These are phyloP conservation scores for Gymnosoma rotundatum DNA, from an alignment of 2,888 invertebrate species.

Conservation along the genomic window DNA sequence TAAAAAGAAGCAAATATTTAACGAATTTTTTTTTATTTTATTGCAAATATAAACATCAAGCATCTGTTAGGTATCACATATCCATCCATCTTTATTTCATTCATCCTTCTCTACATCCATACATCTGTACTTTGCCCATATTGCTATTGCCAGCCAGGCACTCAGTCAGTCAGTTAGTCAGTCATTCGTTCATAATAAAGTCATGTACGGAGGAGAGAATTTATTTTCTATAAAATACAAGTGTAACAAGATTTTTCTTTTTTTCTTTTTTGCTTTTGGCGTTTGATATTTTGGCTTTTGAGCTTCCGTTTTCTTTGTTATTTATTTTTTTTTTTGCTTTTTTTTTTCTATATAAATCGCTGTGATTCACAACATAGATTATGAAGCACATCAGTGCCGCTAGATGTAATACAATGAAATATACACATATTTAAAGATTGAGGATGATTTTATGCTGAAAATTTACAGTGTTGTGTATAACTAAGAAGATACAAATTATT, in stretches of 20 bases:
- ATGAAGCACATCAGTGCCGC: slow-evolving; percentile 46
- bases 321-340: not conserved
- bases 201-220: not conserved
- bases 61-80: slow-evolving; percentile 67
- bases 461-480: not conserved
- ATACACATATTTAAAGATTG: not conserved
- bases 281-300: slow-evolving; percentile 63
- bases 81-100: slow-evolving; percentile 28
- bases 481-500: too few relatives aligned
- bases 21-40: slow-evolving; percentile 17
- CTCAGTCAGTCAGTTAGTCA: slow-evolving; percentile 1
- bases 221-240: slow-evolving; percentile 35
- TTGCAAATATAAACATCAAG: slow-evolving; percentile 54
- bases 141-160: slow-evolving; percentile 17
- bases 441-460: not conserved
- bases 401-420: slow-evolving; percentile 2
- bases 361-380: slow-evolving; percentile 52
- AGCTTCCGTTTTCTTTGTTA: slow-evolving; percentile 51
- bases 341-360: slow-evolving; percentile 47
- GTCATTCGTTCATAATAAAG: slow-evolving; percentile 37
- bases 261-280: slow-evolving; percentile 28
- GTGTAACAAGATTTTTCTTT: slow-evolving; percentile 12
- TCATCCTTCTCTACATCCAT: not conserved
- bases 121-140: not conserved
- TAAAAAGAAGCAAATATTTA: not conserved